These are phyloP conservation scores for Keiferia lycopersicella DNA, from an alignment of 2,888 invertebrate species.

Conservation along the genomic window DNA sequence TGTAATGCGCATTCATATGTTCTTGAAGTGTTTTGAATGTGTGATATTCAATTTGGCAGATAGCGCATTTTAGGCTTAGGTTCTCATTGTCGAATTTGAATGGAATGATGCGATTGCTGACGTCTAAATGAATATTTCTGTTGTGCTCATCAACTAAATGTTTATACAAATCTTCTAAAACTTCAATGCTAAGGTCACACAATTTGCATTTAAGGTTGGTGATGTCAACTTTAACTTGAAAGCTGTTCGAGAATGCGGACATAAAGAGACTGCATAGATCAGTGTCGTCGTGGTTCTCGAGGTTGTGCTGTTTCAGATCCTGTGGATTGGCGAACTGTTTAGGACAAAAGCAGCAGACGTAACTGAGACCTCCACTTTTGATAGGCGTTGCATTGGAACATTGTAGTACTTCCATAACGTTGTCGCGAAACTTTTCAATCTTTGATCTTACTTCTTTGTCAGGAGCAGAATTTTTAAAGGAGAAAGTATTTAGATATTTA, in stretches of 20 bases:
- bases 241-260: slow-evolving; percentile 33
- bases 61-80: slow-evolving; percentile 36
- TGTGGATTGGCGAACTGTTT: slow-evolving; percentile 49
- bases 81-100: slow-evolving; percentile 47
- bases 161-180: slow-evolving; percentile 24
- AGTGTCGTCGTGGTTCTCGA: slow-evolving; percentile 44
- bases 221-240: slow-evolving; percentile 55
- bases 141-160: slow-evolving; percentile 36
- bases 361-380: slow-evolving; percentile 53
- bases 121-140: slow-evolving; percentile 39
- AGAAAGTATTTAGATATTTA: too few relatives aligned
- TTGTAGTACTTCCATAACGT: neutral
- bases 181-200: slow-evolving; percentile 39
- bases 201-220: slow-evolving; percentile 49
- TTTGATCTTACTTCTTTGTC: too few relatives aligned
- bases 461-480: too few relatives aligned
- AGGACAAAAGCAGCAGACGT: slow-evolving; percentile 57
- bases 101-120: slow-evolving; percentile 50
- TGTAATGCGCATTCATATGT: slow-evolving; percentile 55
- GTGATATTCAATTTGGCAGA: slow-evolving; percentile 36
- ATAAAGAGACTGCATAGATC: slow-evolving; percentile 40
- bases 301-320: slow-evolving; percentile 56
- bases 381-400: slow-evolving; percentile 67
- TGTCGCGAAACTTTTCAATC: slow-evolving; percentile 3
- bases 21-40: slow-evolving; percentile 37